A percentile compares a stretch with the other conserved stretches of the same genome.
Evolutionary conservation across 2,888 invertebrate genomes (phyloP).

Genomic region (Anoncus sp.): DNA sequence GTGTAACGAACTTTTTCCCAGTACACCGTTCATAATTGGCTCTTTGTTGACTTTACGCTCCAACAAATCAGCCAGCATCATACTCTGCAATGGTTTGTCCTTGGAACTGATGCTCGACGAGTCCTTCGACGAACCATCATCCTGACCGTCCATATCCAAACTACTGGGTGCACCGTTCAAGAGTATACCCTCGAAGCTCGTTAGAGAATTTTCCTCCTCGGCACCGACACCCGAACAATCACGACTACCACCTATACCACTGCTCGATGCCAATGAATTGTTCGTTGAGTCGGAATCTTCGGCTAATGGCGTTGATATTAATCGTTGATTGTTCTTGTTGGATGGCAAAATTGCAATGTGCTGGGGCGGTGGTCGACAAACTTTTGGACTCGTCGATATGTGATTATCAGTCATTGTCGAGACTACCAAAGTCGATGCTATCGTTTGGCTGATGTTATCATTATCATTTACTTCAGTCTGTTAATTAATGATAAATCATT

Average conservation of each 20-base stretch:
- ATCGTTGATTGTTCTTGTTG: conserved; percentile 74
- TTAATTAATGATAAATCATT: conserved; percentile 38
- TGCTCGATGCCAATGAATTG: conserved; percentile 86
- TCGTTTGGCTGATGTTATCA: conserved; percentile 75
- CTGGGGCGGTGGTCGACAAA: conserved; percentile 82
- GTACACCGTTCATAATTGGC: conserved; percentile 85
- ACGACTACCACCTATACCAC: conserved; percentile 83
- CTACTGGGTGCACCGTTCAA: conserved; percentile 85
- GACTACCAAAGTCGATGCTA: conserved; percentile 70
- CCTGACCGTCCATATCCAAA: conserved; percentile 84
- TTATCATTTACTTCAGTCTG: conserved; percentile 80
- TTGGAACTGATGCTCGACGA: conserved; percentile 78
- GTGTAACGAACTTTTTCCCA: conserved; percentile 85
- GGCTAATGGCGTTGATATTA: conserved; percentile 77
- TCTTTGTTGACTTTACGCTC: conserved; percentile 90
- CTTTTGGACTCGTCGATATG: conserved; percentile 75
- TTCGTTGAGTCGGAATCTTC: conserved; percentile 84
- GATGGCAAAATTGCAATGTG: conserved; percentile 82
- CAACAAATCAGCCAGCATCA: conserved; percentile 92
- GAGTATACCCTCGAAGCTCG: conserved; percentile 87
- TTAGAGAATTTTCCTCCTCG: conserved; percentile 86
- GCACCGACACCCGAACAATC: conserved; percentile 84
- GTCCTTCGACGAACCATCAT: conserved; percentile 85
- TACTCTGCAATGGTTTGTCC: conserved; percentile 86
- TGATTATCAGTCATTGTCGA: conserved; percentile 78